Conservation (phyloP, 30 jellyfish, hydroid and myxozoan species). For the Pseudorhiza aurosa region DNA sequence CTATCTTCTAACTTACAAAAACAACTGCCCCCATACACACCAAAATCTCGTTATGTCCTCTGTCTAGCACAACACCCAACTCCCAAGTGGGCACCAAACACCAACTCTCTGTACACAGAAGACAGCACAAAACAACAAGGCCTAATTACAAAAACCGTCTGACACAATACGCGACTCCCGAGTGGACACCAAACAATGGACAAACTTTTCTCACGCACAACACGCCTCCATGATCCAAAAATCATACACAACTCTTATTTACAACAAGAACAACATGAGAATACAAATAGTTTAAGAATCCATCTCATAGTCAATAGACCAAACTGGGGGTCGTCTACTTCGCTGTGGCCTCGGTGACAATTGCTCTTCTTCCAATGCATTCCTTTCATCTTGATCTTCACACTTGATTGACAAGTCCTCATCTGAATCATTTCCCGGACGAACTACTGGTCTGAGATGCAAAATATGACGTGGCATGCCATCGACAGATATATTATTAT, state of each 20-base stretch:
- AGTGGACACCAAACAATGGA: neutral
- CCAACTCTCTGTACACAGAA: no score
- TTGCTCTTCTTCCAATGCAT: neutral
- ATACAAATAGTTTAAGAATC: neutral
- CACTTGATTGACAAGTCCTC: neutral
- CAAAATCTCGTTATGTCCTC: no score
- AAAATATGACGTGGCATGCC: constrained; percentile 28
- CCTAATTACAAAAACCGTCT: no score
- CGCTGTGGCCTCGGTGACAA: constrained; percentile 20
- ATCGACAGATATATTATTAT: constrained; percentile 10
- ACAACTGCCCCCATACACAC: no score
- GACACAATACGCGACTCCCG: no score
- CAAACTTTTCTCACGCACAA: neutral
- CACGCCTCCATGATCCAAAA: constrained; percentile 17
- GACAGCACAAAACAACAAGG: no score
- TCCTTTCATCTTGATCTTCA: neutral
- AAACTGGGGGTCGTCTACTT: neutral
- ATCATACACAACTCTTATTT: neutral
- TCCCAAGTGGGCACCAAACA: no score
- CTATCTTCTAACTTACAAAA: no score
- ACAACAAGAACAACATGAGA: neutral
- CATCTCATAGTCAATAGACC: neutral
- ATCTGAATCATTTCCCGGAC: neutral
- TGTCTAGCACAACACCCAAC: no score
- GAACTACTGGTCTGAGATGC: constrained; percentile 14